A percentile compares a stretch with the other conserved stretches of the same genome.
Evolutionary conservation across 2,113 vertebrate genomes (phyloP).

Genomic region (Stigmatopora nigra): DNA sequence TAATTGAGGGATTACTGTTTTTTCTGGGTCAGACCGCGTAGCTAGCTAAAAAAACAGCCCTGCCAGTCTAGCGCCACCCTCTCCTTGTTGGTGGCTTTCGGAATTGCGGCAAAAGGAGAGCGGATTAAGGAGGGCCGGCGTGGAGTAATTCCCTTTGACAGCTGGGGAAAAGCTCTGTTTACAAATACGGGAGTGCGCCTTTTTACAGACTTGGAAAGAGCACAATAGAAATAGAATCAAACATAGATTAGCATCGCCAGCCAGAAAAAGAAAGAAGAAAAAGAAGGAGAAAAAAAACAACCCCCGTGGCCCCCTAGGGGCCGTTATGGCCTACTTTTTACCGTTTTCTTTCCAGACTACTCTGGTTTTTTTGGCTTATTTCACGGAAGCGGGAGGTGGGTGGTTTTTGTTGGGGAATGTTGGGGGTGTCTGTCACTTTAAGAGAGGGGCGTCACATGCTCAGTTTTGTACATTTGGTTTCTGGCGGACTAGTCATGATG

Average conservation of each 20-base stretch:
- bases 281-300: no score
- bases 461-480: no score
- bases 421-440: constrained; percentile 25
- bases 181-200: constrained; percentile 55
- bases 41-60: constrained; percentile 15
- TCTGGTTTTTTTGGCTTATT: constrained; percentile 47
- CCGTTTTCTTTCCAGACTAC: constrained; percentile 40
- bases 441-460: no score
- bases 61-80: background rate
- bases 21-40: no score
- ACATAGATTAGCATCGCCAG: constrained; percentile 70
- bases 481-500: no score
- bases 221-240: constrained; percentile 63
- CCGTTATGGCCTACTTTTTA: constrained; percentile 70
- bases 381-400: constrained; percentile 40
- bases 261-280: no score
- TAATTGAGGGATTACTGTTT: no score
- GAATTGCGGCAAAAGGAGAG: constrained; percentile 12
- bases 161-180: constrained; percentile 65
- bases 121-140: constrained; percentile 48
- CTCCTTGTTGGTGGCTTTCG: no score
- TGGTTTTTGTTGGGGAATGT: constrained; percentile 13
- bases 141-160: constrained; percentile 63
- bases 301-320: constrained; percentile 42
- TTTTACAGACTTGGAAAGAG: constrained; percentile 20